Evolutionary conservation across 1,140 invertebrate species (phyloP).

Genomic region (Whitmania pigra): DNA sequence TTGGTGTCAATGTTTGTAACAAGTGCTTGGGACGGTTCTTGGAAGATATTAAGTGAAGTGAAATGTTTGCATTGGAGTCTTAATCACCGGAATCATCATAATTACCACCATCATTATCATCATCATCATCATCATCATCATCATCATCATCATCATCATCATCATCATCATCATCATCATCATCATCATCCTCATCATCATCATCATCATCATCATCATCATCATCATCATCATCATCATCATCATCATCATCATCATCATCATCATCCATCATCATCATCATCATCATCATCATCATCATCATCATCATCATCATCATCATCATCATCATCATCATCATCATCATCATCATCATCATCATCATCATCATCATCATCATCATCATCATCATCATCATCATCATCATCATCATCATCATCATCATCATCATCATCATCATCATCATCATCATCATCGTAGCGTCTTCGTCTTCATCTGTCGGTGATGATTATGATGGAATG

Average conservation of each 20-base stretch:
- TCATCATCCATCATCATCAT: slow-evolving; percentile 5
- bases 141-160: slow-evolving; percentile 21
- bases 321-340: slow-evolving; percentile 7
- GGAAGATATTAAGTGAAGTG: no score
- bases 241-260: slow-evolving; percentile 10
- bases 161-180: slow-evolving; percentile 26
- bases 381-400: slow-evolving; percentile 13
- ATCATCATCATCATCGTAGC: slow-evolving; percentile 2
- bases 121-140: slow-evolving; percentile 7
- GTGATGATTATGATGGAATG: no score
- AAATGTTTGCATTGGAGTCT: neutral
- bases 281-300: slow-evolving; percentile 9
- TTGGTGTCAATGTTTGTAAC: no score
- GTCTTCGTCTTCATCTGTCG: neutral
- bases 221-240: slow-evolving; percentile 24
- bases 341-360: slow-evolving; percentile 10
- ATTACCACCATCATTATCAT: neutral
- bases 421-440: slow-evolving; percentile 9
- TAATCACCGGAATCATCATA: slow-evolving; percentile 13
- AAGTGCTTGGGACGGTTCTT: no score
- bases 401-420: slow-evolving; percentile 1
- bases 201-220: slow-evolving; percentile 25
- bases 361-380: neutral
- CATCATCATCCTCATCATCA: no score
- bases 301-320: slow-evolving; percentile 1